Evolutionary conservation across 2,113 vertebrate genomes (phyloP).

Genomic region (Hyperoodon ampullatus): DNA sequence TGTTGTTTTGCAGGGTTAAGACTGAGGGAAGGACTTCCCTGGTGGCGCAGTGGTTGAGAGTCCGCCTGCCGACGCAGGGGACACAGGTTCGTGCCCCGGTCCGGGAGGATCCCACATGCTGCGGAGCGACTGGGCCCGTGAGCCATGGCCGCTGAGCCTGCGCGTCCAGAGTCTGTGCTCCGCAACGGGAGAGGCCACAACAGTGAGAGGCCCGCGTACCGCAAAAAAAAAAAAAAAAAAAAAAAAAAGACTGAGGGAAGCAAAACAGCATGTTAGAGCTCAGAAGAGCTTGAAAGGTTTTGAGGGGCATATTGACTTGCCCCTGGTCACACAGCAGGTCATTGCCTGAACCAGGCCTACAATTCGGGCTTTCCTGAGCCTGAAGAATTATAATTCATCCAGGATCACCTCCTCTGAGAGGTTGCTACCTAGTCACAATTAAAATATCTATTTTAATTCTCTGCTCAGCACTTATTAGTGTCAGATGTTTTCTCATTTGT

Average conservation of each 20-base stretch:
- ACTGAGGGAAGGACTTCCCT: not conserved
- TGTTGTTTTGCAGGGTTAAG: not conserved
- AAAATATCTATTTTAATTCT: not conserved
- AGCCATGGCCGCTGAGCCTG: no score
- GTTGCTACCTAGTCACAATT: not conserved
- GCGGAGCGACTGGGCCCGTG: no score
- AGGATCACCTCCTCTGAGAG: not conserved
- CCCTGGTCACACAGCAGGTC: not conserved
- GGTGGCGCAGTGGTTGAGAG: no score
- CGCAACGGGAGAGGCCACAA: no score
- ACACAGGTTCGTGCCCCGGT: no score
- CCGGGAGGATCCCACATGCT: no score
- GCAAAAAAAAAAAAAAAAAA: no score
- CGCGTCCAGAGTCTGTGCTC: no score
- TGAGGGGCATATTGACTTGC: not conserved
- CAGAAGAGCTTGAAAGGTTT: not conserved
- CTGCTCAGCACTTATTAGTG: not conserved
- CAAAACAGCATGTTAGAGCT: not conserved
- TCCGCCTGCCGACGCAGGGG: no score
- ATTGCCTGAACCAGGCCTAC: not conserved
- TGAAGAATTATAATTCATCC: not conserved
- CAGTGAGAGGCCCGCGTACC: no score
- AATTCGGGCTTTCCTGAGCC: not conserved
- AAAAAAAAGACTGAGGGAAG: not conserved
- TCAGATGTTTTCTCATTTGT: not conserved